Conservation (phyloP, 2,797 vertebrate species). For the Novumbra hubbsi region DNA sequence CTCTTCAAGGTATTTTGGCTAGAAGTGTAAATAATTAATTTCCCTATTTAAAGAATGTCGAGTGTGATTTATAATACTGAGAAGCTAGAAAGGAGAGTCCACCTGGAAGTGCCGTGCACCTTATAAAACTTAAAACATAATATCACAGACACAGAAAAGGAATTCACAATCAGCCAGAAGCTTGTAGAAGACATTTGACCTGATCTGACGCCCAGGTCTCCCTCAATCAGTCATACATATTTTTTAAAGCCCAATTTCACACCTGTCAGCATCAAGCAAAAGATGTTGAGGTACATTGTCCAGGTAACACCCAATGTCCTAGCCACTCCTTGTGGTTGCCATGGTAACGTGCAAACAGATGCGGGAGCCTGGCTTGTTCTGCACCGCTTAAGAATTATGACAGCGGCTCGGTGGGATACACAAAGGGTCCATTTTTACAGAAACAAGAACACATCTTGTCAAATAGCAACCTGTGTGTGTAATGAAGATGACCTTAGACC, state of each 20-base stretch:
- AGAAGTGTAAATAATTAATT: constrained; percentile 78
- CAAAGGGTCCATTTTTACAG: not conserved
- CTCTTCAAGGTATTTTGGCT: constrained; percentile 73
- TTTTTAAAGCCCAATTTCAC: too few relatives aligned
- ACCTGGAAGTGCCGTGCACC: constrained; percentile 7
- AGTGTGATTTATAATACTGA: constrained; percentile 72
- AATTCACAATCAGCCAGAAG: not conserved
- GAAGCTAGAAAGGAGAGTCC: constrained; percentile 51
- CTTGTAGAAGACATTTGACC: not conserved
- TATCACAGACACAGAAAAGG: not conserved
- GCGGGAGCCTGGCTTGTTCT: not conserved
- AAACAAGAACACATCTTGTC: not conserved
- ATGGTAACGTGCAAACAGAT: constrained; percentile 31
- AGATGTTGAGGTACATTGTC: too few relatives aligned
- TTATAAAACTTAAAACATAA: not conserved
- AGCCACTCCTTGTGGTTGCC: not conserved
- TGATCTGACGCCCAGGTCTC: not conserved
- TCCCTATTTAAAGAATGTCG: constrained; percentile 75
- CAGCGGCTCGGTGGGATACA: not conserved
- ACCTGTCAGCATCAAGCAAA: too few relatives aligned
- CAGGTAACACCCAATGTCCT: not conserved
- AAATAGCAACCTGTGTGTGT: not conserved
- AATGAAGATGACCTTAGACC: not conserved
- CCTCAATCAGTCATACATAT: too few relatives aligned
- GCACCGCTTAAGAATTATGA: not conserved